These are phyloP conservation scores for Drosophila helvetica DNA, from an alignment of 2,888 invertebrate genomes.

Conservation along the genomic window DNA sequence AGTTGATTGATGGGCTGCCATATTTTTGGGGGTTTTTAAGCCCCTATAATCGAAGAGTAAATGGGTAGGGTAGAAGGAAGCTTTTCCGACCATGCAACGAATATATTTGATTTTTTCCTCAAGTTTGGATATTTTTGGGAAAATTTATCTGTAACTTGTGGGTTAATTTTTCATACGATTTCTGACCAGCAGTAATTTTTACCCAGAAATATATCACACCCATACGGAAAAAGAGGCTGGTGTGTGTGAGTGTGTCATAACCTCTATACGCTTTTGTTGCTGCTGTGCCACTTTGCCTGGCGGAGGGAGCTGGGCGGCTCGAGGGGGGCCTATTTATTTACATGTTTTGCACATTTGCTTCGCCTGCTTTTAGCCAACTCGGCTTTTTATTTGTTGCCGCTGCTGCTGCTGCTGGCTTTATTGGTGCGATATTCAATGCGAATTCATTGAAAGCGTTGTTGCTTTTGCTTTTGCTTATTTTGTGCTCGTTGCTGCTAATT, in stretches of 20 bases:
- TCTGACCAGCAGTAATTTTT: constrained; percentile 17
- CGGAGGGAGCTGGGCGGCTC: too few species aligned
- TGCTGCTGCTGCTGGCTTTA: constrained; percentile 45
- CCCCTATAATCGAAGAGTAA: too few species aligned
- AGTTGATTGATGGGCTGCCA: not conserved
- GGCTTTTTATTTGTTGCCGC: constrained; percentile 28
- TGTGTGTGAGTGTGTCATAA: constrained; percentile 47
- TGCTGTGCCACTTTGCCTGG: constrained; percentile 55
- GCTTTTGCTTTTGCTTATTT: constrained; percentile 23
- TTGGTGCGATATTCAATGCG: constrained; percentile 57
- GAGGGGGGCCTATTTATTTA: constrained; percentile 54
- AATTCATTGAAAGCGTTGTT: constrained; percentile 44
- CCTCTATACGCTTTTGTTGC: constrained; percentile 40
- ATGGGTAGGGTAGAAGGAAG: too few species aligned
- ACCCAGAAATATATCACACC: constrained; percentile 41
- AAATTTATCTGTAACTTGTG: not conserved
- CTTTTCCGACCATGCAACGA: too few species aligned
- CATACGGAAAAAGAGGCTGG: constrained; percentile 4
- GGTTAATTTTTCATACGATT: not conserved
- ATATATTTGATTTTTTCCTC: too few species aligned
- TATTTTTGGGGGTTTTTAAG: too few species aligned
- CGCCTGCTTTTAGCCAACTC: constrained; percentile 43
- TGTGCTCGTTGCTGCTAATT: constrained; percentile 52
- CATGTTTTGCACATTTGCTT: constrained; percentile 63
- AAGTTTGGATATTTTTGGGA: too few species aligned